Evolutionary conservation across 2,888 invertebrate genomes (phyloP), one percentile per base, ranked within the genome.

Genomic region (Philereme vetulata): DNA sequence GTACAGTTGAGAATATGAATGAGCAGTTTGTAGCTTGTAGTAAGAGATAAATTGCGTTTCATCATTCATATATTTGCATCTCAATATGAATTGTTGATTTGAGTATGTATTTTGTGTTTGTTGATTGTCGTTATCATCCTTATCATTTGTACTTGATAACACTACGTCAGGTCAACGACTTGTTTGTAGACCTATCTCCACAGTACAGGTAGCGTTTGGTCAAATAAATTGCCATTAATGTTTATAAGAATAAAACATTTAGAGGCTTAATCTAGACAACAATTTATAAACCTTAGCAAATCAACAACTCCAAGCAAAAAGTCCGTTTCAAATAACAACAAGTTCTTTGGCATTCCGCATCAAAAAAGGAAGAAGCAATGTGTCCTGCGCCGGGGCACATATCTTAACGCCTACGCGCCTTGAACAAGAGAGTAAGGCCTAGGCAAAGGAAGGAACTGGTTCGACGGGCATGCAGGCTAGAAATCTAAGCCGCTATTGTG

Each of bases 401-500:
- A 72, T 68, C 66, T 74, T 72, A 67, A 71, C 78, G 73, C 78
- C 78, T 70, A 78, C 78, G 55, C 62, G 53, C 38, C 11, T 67
- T 11, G 42, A 57, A 56, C 60, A 71, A 72, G 66, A 66, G 60
- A 62, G 21, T 21, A 21, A 21, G 21, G 21, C 21, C 21, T 21
- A 21, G 21, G 21, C 21, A 61, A 63, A 65, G 67, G 66, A 68
- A 61, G 40, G 36, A 75, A 88, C 88, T 85, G 85, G 88, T 86
- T 68, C 5, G 68, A 79, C 84, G 53, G 68, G 62, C 60, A 54
- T 40, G 10, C 38, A 10, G 65, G 65, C 80, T 83, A 80, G 89
- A 83, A 87, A 89, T 78, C 80, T 74, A 86, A 88, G 80, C 76
- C 66, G 65, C 78, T 74, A 86, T 89, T 88, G 88, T 88, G 64